phyloP scores from a whole-genome alignment of 2,797 vertebrate genomes.

The Platyrinchus mystaceus region DNA sequence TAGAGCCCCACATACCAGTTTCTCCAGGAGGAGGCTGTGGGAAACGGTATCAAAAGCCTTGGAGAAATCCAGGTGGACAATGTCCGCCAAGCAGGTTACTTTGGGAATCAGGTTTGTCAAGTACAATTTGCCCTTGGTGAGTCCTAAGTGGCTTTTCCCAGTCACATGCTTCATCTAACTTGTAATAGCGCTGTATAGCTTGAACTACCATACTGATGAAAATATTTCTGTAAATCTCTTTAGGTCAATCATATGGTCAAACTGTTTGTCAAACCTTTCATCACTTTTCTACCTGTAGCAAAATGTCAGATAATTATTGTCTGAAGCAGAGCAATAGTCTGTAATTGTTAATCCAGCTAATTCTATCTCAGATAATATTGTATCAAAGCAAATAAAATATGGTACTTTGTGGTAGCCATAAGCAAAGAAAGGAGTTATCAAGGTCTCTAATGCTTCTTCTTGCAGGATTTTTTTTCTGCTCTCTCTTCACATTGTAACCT shows the following conservation, averaged over 20 bases:
- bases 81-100: not conserved
- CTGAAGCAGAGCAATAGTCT: not conserved
- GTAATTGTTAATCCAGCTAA: not conserved
- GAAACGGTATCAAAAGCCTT: rapidly evolving
- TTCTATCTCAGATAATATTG: not conserved
- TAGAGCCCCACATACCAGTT: not conserved
- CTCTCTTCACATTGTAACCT: not conserved
- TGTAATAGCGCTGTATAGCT: not conserved
- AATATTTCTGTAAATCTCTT: conserved; percentile 9
- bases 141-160: not conserved
- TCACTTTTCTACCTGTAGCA: not conserved
- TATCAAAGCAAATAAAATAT: not conserved
- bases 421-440: not conserved
- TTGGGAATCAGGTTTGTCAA: not conserved
- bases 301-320: conserved; percentile 7
- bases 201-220: not conserved
- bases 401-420: not conserved
- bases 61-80: not conserved
- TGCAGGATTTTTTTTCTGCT: not conserved
- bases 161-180: rapidly evolving
- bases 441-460: not conserved
- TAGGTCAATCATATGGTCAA: not conserved
- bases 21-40: not conserved
- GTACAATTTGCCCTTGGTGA: not conserved
- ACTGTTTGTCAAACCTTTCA: not conserved